These are phyloP conservation scores for Myotis daubentonii DNA, from an alignment of 2,797 vertebrate species.

Conservation along the genomic window DNA sequence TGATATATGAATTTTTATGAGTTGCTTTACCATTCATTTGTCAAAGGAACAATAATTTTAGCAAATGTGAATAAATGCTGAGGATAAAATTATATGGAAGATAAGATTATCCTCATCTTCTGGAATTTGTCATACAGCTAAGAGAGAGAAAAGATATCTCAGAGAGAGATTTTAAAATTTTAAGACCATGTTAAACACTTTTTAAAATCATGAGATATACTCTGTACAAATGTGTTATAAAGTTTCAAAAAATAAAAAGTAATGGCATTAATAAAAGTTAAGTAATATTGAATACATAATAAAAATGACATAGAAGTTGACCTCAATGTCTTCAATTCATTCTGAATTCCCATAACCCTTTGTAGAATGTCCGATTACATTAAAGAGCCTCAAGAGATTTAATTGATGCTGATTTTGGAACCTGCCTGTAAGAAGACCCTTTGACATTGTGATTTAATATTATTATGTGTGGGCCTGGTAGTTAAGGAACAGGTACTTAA, in stretches of 20 bases:
- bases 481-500: neutral
- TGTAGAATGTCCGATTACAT: neutral
- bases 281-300: neutral
- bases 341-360: neutral
- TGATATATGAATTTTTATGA: neutral
- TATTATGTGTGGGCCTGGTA: neutral
- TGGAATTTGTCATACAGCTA: neutral
- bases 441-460: neutral
- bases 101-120: neutral
- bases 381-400: neutral
- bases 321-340: neutral
- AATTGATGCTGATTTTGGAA: neutral
- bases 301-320: neutral
- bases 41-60: neutral
- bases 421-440: neutral
- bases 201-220: neutral
- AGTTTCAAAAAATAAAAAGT: neutral
- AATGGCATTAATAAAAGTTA: neutral
- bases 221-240: neutral
- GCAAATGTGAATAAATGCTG: neutral
- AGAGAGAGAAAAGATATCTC: neutral
- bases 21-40: neutral
- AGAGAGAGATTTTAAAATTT: neutral
- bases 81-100: neutral
- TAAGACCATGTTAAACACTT: neutral